Evolutionary conservation across 1,140 invertebrate species (phyloP), one percentile per base, ranked within the genome.

Genomic region (Drosophila grimshawi): DNA sequence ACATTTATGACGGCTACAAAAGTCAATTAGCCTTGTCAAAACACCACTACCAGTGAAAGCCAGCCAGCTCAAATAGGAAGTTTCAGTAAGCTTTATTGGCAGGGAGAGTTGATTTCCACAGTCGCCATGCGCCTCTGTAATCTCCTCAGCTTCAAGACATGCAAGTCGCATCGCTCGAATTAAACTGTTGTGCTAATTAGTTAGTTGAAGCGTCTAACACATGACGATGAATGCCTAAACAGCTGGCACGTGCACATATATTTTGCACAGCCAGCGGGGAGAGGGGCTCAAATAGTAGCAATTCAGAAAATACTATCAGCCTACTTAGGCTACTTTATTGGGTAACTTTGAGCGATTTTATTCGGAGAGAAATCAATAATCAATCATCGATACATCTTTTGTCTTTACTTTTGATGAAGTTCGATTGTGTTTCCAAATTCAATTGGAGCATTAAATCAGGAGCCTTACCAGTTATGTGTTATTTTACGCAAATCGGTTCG

Each of bases 1-100:
- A 78, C 81, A 76, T 81, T 82, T 83, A 83, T 83, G 71, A 64
- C 80, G 72, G 80, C 76, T 19, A 81, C 81, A 83, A 83, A 81
- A 81, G 67, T 81, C 76, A 83, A 83, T 81, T 83, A 81, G 80
- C 71, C 71, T 49, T 72, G 68, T 29, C 57, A 51, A 65, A 68
- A 43, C 52, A 41, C 19, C 19, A 19, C 19, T 19, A 39, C 41
- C 64, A 62, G 30, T 46, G 57, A 64, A 19, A 19, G 19, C 19
- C 19, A 19, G 32, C 29, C 8, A 19, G 19, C 6, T 30, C 2
- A 35, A 52, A 64, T 37, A 45, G 41, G 29, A 10, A 5, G 8
- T 33, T 33, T 4, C 37, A 27, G 39, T 29, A 32, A 32, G 37
- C 48, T 53, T 68, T 33, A 60, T 43, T 19, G 19, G 19, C 19